Evolutionary conservation across 1,140 invertebrate genomes (phyloP), one percentile per base, ranked within the genome.

Genomic region (Cotesia chilonis): DNA sequence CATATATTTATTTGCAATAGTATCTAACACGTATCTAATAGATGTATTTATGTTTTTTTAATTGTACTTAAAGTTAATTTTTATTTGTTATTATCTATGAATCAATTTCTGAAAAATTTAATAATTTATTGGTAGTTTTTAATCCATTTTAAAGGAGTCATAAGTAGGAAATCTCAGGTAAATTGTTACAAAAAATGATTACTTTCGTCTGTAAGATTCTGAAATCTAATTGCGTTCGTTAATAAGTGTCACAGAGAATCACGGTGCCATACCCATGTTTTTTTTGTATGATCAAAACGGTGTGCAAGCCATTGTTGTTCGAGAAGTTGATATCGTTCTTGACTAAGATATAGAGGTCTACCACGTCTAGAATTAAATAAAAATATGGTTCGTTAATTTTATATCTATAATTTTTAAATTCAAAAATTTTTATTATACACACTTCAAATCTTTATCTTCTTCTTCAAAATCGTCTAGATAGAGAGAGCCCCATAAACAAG

Each of bases 381-480:
- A 28, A 66, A 73, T 65, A 63, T 51, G 14, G 36, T 73, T 35
- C 20, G 36, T 61, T 63, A 47, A 41, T 38, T 17, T 28, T 69
- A 10, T 72, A n/a, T 4, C 12, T 20, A 37, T 10, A 68, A 51
- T 55, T 54, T 9, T 63, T 2, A 41, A 37, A 37, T 20, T 17
- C 14, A 60, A 38, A 64, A 38, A 37, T 61, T 37, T 17, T 66
- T 55, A 28, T 70, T 28, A 55, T 47, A 90, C 91, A 90, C 86
- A 98, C 96, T 98, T 98, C 74, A 99, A 90, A 89, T 99, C 96
- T 76, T 94, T 90, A 88, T 99, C 97, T 88, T 99, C 97, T 88
- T 99, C 97, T 73, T 97, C 96, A 88, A 97, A 98, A 82, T 94
- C 94, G 84, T 99, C 97, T 10, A 99, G 90, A 88, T 98, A 99